Evolutionary conservation across 2,888 invertebrate species (phyloP), one percentile per base, ranked within the genome.

Genomic region (Eupeodes luniger): DNA sequence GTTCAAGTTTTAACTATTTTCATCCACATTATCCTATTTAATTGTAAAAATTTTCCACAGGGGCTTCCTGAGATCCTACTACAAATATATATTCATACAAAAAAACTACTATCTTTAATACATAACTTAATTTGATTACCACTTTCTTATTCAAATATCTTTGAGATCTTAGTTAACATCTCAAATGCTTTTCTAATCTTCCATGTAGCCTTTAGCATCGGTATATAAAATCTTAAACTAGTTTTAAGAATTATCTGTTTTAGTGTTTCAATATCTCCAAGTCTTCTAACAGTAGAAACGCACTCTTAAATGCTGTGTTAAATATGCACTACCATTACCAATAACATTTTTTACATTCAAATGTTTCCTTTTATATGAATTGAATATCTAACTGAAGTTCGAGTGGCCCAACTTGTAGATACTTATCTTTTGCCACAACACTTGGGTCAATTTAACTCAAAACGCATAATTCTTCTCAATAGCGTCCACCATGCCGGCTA

Each of bases 321-420:
- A 27, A 66, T 64, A 19, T 19, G 44, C 19, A 9, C 7, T 69
- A 40, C 16, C 27, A 27, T 27, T 27, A 51, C 49, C 78, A 67
- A 81, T 82, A 82, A 81, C 78, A 85, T 74, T 81, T 74, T 75
- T 76, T 67, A 69, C 74, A 77, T 69, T 59, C 77, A 40, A 62
- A 64, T 82, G 82, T 86, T 62, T 16, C 51, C 19, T 55, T 74
- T 40, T 40, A 40, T 40, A 40, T 40, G 40, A 40, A 40, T 40
- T 40, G 6, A 9, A 74, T 78, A 74, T 51, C 74, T 61, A 53
- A 69, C 62, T 51, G 78, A 82, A 74, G 74, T 85, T 78, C 6
- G 14, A 51, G 49, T 67, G 49, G 53, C 5, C n/a, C 70, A 70
- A 27, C 72, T 72, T 59, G 59, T 74, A 79, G 79, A 86, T 86